Conservation (phyloP, 2,113 vertebrate species). For the Mohoua ochrocephala region DNA sequence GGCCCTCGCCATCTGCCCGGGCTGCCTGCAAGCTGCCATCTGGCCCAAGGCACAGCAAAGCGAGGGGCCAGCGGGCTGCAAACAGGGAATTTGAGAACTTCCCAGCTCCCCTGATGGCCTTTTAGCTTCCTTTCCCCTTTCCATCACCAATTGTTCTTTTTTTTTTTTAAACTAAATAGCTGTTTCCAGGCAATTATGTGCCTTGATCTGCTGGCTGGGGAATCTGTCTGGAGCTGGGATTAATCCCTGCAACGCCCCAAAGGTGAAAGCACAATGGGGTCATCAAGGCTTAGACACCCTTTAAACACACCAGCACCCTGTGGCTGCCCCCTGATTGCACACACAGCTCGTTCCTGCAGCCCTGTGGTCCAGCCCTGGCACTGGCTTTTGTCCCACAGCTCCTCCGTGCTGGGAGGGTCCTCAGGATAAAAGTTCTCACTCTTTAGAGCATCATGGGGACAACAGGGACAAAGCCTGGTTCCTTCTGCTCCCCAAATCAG, state of each 20-base stretch:
- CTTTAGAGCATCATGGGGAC: not conserved
- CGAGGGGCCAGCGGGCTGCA: not conserved
- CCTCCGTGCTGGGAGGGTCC: rapidly evolving
- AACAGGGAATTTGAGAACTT: not conserved
- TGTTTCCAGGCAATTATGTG: not conserved
- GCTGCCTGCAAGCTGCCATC: conserved; percentile 37
- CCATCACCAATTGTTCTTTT: not conserved
- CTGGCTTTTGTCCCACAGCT: not conserved
- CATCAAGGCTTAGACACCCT: not conserved
- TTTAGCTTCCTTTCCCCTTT: not conserved
- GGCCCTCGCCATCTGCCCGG: conserved; percentile 44
- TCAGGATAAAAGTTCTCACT: not conserved
- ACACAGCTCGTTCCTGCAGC: not conserved
- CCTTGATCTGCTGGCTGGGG: not conserved
- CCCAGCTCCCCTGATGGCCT: not conserved
- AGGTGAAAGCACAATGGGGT: not conserved
- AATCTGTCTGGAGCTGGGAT: not conserved
- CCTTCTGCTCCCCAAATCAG: not conserved
- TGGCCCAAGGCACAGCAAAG: not conserved
- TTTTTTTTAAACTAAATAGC: not conserved
- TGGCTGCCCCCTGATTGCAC: rapidly evolving
- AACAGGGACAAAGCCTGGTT: not conserved
- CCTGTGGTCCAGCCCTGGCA: not conserved
- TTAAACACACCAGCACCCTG: not conserved
- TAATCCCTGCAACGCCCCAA: not conserved